Evolutionary conservation across 2,797 vertebrate species (phyloP), one percentile per base, ranked within the genome.

Genomic region (Pantherophis alleghaniensis): DNA sequence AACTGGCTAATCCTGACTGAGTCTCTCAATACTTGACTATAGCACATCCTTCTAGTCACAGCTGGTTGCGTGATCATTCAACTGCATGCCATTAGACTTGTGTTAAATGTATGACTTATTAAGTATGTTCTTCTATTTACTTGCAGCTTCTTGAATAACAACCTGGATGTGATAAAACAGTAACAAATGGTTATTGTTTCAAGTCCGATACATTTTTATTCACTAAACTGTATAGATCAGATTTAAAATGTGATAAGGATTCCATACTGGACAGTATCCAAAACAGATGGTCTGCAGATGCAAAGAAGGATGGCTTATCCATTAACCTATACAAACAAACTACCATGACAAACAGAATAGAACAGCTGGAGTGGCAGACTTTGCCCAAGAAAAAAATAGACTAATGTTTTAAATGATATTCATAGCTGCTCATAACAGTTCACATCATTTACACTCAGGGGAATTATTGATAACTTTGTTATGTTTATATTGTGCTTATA

Each of bases 181-280:
- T 22, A 51, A 13, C 5, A 59, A 18, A 7, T 69, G 47, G 32
- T 6, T 10, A 47, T 18, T 66, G 59, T 13, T 86, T 79, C 55
- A 51, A 10, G 14, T 51, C 42, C 37, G n/a, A 86, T 13, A 63
- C 1, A 11, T 59, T 74, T 89, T 89, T 83, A 83, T 60, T 57
- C 56, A 51, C 12, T 57, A 89, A 53, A 37, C 53, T 7, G 86
- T 28, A 42, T 22, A n/a, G 18, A 26, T 74, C 18, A 32, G 56
- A 69, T 90, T 57, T 56, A 90, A 90, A 91, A 93, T 26, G 26
- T 61, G n/a, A 86, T 12, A 74, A 74, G 47, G 59, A 90, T 86
- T 7, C 57, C 55, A 93, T 4, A 11, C 5, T 57, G n/a, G 60
- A 61, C 22, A 90, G 59, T 26, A 57, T 59, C 55, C 47, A 59